phyloP scores from a whole-genome alignment of 2,113 vertebrate genomes.

The Centrocercus urophasianus region DNA sequence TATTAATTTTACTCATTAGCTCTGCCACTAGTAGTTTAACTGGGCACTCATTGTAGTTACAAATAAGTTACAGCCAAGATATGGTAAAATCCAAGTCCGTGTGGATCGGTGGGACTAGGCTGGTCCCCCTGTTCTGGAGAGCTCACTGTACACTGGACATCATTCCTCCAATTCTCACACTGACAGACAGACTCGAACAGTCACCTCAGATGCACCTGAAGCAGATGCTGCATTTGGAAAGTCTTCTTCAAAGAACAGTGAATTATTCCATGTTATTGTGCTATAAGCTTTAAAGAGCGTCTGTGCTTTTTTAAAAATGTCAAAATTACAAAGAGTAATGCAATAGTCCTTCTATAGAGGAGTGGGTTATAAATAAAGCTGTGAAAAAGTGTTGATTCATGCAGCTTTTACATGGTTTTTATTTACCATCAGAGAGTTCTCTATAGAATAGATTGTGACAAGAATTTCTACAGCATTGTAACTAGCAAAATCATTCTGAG shows the following conservation, averaged over 20 bases:
- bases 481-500: background rate
- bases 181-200: background rate
- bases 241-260: background rate
- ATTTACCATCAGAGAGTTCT: constrained; percentile 12
- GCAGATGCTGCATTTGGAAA: background rate
- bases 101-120: background rate
- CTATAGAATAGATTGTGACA: background rate
- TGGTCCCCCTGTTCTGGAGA: background rate
- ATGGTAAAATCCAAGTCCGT: background rate
- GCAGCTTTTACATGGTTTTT: constrained; percentile 4
- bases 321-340: constrained; percentile 17
- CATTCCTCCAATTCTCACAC: background rate
- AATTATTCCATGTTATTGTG: background rate
- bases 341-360: background rate
- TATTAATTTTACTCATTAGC: background rate
- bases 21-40: background rate
- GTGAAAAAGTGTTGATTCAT: background rate
- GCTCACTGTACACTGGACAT: fast-evolving
- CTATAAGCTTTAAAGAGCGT: background rate
- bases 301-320: background rate
- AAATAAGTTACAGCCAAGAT: background rate
- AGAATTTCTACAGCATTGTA: background rate
- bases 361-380: background rate
- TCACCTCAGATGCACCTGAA: background rate
- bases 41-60: background rate